Base-by-base conservation (phyloP, 2,113 vertebrate species). In the Toxotes jaculatrix region DNA sequence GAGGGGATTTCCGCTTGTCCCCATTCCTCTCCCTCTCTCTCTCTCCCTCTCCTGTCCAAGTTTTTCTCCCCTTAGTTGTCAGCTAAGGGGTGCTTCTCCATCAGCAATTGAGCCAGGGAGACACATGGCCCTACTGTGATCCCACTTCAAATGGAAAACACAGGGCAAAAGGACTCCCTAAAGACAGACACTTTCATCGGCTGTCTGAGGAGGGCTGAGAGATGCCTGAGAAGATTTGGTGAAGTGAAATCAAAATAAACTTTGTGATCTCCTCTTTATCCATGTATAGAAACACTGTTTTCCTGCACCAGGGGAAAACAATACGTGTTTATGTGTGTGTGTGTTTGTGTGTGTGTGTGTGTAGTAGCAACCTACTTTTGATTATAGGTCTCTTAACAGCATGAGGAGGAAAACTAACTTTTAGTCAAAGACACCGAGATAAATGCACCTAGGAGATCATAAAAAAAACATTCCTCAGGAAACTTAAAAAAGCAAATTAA, bases 181-280 rank as follows among this genome's bases (percentile, higher is more conserved):
- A 79, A 88, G 87, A 53, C 84, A 62, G 27, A 78, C 23, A 49
- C 76, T 89, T 89, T 90, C 88, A 89, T 75, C 78, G 7, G 53
- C 71, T 67, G 53, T 69, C 68, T 77, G 66, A 57, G 74, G 63
- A 61, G 57, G 32, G 69, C 65, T 49, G 87, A 90, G 70, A 87
- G 87, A 89, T 86, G 65, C 74, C 83, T 38, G 55, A 66, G 70
- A 77, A 89, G 88, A 92, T 92, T 88, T 87, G 61, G 63, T 49
- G 23, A 68, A 36, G 77, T 64, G 62, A 82, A 86, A 84, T 87
- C 49, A 85, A 91, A 91, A 92, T 83, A 93, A 88, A 91, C 87
- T 3, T 31, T 74, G 53, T 61, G 67, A 89, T 87, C 68, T 80
- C 40, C 38, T 80, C 5, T 67, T 69, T 55, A 82, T 76, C 59